Base-by-base conservation (phyloP, 2,888 invertebrate species). In the Melanchra persicariae region DNA sequence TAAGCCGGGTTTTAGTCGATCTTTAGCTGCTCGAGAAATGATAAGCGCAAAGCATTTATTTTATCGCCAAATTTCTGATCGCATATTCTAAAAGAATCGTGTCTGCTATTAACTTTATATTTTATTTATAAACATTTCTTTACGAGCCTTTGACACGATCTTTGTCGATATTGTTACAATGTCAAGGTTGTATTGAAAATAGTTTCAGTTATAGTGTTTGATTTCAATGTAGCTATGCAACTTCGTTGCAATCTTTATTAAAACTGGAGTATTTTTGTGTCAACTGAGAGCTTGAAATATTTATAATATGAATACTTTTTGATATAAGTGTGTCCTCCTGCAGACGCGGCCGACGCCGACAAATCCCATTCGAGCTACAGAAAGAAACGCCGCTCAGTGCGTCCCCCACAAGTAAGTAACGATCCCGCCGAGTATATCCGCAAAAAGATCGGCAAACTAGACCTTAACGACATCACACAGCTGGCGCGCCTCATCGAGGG, bases 401-500 rank as follows among this genome's bases (percentile, higher is more conserved):
- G 94, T 59, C 84, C 90, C 4, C 89, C 91, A 63, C 94, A 95
- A 91, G 95, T 95, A 95, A 95, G 95, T 95, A 95, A 85, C 80
- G 94, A 94, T 61, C 88, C 93, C 3, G 92, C 92, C 8, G 95
- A 95, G 70, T 93, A 92, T 81, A 91, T 95, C 62, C 90, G 93
- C 75, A 91, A 91, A 87, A 91, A 93, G 86, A 93, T 95, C 82
- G 95, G 93, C 59, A 92, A 92, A 84, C 89, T 95, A 72, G 91
- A 94, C 75, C 91, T 95, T 77, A 91, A 94, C 65, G 94, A 95
- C 68, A 92, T 95, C 65, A 92, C 93, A 2, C 90, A 92, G 62
- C 87, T 95, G 62, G 94, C 94, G 22, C 91, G 92, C 9, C 93
- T 95, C 60, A 92, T 95, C 6, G 94, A 95, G 60, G 94, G 94